phyloP scores from a whole-genome alignment of 2,797 vertebrate genomes.

The Tachyglossus aculeatus region DNA sequence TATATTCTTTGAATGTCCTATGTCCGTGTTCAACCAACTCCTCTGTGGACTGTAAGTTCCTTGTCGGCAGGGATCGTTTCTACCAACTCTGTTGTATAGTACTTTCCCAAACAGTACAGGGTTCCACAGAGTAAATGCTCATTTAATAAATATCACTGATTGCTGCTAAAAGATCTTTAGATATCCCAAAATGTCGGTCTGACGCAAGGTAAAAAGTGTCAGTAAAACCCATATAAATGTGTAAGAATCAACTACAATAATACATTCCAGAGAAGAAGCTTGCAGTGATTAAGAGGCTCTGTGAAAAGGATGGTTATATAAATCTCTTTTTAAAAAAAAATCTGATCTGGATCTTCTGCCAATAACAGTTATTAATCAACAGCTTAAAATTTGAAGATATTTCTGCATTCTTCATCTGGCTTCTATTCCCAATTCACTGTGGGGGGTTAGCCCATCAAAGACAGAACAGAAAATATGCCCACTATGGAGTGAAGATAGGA shows the following conservation, averaged over 20 bases:
- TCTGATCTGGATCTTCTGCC: constrained; percentile 4
- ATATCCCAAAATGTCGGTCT: too few species aligned
- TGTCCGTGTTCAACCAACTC: too few species aligned
- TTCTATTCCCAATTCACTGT: not conserved
- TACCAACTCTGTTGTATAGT: too few species aligned
- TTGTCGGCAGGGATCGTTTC: too few species aligned
- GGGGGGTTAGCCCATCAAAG: not conserved
- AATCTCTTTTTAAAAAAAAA: not conserved
- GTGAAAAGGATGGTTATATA: not conserved
- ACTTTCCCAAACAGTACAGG: too few species aligned
- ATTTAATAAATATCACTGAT: too few species aligned
- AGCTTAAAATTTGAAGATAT: not conserved
- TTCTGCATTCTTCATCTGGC: constrained; percentile 1
- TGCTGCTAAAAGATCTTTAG: too few species aligned
- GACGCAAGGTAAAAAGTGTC: too few species aligned
- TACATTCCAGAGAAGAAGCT: not conserved
- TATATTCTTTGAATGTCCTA: too few species aligned
- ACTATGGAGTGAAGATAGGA: constrained; percentile 4
- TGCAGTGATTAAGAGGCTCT: constrained; percentile 6
- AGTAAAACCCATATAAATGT: too few species aligned
- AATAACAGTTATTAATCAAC: constrained; percentile 7
- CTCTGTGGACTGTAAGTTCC: too few species aligned
- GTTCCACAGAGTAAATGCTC: too few species aligned
- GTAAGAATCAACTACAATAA: not conserved
- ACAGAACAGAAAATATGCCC: constrained; percentile 22